phyloP scores from a whole-genome alignment of 2,888 invertebrate genomes.

The Ernsta delagoae region DNA sequence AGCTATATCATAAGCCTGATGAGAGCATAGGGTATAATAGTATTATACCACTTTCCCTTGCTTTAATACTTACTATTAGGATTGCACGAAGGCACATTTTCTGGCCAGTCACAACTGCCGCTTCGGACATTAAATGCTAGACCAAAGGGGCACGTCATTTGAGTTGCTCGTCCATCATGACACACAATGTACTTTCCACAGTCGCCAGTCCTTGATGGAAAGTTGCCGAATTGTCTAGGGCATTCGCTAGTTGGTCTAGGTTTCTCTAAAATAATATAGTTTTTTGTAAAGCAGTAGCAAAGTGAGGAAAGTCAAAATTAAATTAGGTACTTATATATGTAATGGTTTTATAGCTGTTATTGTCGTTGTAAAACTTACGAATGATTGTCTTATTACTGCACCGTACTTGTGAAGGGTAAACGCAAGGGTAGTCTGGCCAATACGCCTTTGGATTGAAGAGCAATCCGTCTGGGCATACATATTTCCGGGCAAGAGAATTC shows the following conservation, averaged over 20 bases:
- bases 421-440: conserved; percentile 89
- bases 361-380: conserved; percentile 25
- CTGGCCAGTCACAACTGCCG: conserved; percentile 65
- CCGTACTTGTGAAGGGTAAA: conserved; percentile 91
- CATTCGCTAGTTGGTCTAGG: conserved; percentile 43
- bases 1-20: too few species aligned
- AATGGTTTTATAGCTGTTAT: not conserved
- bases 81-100: conserved; percentile 63
- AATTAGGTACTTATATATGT: not conserved
- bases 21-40: too few species aligned
- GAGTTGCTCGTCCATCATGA: conserved; percentile 55
- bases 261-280: conserved; percentile 39
- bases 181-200: conserved; percentile 65
- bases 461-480: conserved; percentile 91
- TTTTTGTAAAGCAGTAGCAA: not conserved
- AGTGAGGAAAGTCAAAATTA: not conserved
- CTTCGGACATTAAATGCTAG: conserved; percentile 58
- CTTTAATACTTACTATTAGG: conserved; percentile 51
- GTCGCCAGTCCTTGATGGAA: conserved; percentile 52
- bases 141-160: conserved; percentile 65
- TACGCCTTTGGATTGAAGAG: conserved; percentile 88
- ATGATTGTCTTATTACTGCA: conserved; percentile 83
- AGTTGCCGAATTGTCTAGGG: conserved; percentile 57
- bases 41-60: too few species aligned
- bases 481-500: conserved; percentile 72